Evolutionary conservation across 2,888 invertebrate species (phyloP).

Genomic region (Reticulitermes lucifugus): DNA sequence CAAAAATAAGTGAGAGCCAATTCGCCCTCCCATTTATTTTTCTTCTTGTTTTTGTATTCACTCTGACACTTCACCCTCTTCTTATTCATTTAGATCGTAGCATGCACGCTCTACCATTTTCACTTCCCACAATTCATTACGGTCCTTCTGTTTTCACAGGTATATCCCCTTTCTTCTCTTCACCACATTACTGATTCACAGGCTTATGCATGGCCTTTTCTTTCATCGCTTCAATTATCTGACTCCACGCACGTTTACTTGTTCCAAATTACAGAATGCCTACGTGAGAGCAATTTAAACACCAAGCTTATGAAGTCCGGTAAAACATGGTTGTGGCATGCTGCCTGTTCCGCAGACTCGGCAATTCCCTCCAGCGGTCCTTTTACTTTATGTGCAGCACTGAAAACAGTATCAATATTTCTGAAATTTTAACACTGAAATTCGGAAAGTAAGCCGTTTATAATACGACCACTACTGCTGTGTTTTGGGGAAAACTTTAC

Average conservation of each 20-base stretch:
- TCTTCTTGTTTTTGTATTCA: neutral
- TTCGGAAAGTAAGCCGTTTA: neutral
- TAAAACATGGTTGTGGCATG: conserved; percentile 6
- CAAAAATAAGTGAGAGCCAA: neutral
- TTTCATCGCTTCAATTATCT: conserved; percentile 37
- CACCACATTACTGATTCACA: conserved; percentile 32
- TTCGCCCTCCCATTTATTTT: neutral
- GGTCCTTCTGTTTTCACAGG: conserved; percentile 14
- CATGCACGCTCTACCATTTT: neutral
- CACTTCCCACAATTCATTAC: conserved; percentile 41
- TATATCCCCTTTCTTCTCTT: neutral
- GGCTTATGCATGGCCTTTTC: conserved; percentile 29
- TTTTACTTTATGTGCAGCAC: neutral
- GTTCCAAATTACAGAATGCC: conserved; percentile 24
- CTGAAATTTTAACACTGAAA: neutral
- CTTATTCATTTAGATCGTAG: conserved; percentile 16
- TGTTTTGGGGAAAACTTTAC: no score
- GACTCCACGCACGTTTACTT: conserved; percentile 29
- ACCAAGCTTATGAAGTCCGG: conserved; percentile 10
- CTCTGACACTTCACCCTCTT: neutral
- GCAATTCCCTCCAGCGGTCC: neutral
- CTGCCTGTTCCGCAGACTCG: neutral
- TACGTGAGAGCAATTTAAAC: conserved; percentile 33
- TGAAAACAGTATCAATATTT: neutral
- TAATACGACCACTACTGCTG: neutral